phyloP scores from a whole-genome alignment of 2,113 vertebrate genomes.

The Prionailurus bengalensis region DNA sequence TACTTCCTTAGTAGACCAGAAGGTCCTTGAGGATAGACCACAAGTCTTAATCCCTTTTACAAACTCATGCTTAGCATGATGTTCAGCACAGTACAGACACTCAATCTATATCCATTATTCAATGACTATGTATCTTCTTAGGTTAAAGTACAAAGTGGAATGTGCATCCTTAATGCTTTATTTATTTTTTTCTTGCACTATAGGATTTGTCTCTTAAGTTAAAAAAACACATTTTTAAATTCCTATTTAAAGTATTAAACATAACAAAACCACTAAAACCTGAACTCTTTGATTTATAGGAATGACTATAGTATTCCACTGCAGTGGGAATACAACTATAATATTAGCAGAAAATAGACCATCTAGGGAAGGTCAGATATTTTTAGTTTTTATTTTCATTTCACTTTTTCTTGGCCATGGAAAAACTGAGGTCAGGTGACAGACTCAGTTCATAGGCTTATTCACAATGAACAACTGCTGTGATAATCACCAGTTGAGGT shows the following conservation, averaged over 20 bases:
- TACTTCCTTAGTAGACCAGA: neutral
- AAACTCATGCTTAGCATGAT: neutral
- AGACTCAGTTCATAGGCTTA: neutral
- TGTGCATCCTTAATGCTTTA: neutral
- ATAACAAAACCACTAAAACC: slow-evolving; percentile 43
- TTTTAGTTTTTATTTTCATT: slow-evolving; percentile 49
- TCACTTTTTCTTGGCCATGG: neutral
- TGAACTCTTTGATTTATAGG: slow-evolving; percentile 25
- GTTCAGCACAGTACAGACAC: neutral
- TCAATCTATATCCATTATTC: neutral
- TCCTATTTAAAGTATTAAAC: neutral
- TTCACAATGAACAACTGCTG: slow-evolving; percentile 34
- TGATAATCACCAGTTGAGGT: slow-evolving; percentile 43
- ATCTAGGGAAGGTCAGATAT: neutral
- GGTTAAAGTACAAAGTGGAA: neutral
- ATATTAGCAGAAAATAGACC: slow-evolving; percentile 23
- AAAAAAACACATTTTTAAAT: slow-evolving; percentile 5
- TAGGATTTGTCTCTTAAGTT: slow-evolving; percentile 13
- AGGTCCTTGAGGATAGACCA: neutral
- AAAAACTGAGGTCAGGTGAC: slow-evolving; percentile 12
- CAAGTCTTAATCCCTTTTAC: neutral
- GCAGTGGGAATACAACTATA: neutral
- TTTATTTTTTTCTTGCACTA: neutral
- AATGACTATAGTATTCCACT: slow-evolving; percentile 16
- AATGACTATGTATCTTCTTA: neutral